Percentiles rank a stretch among this genome's conserved stretches.
Conservation (phyloP, 2,797 vertebrate species). For the Cyclopterus lumpus region DNA sequence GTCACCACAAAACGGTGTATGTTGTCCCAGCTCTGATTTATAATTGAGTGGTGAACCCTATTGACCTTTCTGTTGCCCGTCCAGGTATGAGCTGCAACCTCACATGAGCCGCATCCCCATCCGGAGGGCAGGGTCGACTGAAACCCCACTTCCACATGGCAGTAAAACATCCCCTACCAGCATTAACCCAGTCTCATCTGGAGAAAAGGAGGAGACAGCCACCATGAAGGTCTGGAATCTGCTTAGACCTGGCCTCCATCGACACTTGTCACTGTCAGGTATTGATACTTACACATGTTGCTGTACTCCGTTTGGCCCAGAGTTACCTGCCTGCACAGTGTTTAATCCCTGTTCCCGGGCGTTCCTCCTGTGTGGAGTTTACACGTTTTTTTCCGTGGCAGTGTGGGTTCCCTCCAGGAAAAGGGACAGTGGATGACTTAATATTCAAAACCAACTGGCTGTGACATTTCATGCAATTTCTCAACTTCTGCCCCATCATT, state of each 20-base stretch:
- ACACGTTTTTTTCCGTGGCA: no score
- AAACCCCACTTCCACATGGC: constrained; percentile 29
- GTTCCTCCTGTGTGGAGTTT: no score
- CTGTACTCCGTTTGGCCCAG: background rate
- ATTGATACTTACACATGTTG: constrained; percentile 17
- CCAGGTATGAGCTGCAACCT: constrained; percentile 79
- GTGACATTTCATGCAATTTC: background rate
- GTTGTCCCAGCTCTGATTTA: background rate
- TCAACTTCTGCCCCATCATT: background rate
- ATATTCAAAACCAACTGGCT: background rate
- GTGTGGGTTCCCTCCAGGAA: no score
- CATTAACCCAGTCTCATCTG: constrained; percentile 31
- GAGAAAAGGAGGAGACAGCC: constrained; percentile 48
- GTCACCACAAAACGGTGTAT: background rate
- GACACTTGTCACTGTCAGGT: constrained; percentile 69
- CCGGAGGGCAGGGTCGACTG: constrained; percentile 52
- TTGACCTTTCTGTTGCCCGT: constrained; percentile 1
- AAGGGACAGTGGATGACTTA: no score
- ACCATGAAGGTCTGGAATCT: constrained; percentile 75
- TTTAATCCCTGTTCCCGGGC: no score
- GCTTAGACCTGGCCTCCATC: constrained; percentile 61
- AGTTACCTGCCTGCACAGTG: background rate
- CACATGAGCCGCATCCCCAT: constrained; percentile 83
- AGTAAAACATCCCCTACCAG: constrained; percentile 9
- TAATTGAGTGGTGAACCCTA: background rate